Conservation (phyloP, 1,140 invertebrate genomes). For the Homarus americanus region DNA sequence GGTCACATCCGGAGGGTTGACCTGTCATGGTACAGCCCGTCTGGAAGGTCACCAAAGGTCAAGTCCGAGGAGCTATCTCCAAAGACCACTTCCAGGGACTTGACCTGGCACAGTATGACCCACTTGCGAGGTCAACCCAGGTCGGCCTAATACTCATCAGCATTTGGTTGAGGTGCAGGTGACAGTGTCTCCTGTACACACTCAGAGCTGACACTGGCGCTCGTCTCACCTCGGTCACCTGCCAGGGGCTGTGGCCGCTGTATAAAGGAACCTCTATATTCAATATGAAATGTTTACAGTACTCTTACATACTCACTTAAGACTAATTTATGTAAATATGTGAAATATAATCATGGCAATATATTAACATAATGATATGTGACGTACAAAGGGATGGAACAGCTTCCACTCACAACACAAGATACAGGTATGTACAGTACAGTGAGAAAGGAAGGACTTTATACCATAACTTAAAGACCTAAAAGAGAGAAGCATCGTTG, state of each 20-base stretch:
- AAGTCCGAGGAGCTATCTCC: too few species aligned
- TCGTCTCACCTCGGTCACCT: too few species aligned
- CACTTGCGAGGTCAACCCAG: too few species aligned
- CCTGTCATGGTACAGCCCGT: background rate
- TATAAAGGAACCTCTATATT: background rate
- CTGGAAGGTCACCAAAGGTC: too few species aligned
- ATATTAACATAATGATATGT: constrained; percentile 10
- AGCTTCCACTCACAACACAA: background rate
- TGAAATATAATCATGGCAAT: background rate
- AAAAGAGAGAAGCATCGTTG: background rate
- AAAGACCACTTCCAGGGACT: too few species aligned
- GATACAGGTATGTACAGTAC: background rate
- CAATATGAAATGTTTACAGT: constrained; percentile 1
- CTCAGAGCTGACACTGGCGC: too few species aligned
- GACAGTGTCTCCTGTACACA: too few species aligned
- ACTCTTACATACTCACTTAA: background rate
- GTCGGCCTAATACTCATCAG: too few species aligned
- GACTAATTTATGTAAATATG: constrained; percentile 5
- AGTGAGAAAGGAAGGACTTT: too few species aligned
- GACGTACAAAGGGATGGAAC: background rate
- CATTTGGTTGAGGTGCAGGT: too few species aligned
- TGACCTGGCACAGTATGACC: too few species aligned
- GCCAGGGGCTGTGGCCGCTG: background rate
- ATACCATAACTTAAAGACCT: background rate
- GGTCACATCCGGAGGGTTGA: background rate